These are phyloP conservation scores for Mormyrus lacerda DNA, from an alignment of 2,113 vertebrate species.

Conservation along the genomic window DNA sequence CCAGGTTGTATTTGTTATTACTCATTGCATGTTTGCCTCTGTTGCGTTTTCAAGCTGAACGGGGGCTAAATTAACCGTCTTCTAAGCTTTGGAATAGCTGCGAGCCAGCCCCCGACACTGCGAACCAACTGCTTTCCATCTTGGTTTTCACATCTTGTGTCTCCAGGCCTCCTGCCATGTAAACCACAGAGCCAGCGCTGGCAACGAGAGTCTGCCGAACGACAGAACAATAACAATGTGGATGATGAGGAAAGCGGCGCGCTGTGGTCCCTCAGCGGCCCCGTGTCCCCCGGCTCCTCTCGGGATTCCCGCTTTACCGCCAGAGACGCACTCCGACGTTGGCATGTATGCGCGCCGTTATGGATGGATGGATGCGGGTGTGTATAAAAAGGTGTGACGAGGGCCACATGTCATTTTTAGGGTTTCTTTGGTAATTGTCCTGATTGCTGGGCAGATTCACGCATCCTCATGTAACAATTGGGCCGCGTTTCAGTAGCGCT, in stretches of 20 bases:
- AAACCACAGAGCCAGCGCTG: neutral
- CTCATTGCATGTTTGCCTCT: conserved; percentile 11
- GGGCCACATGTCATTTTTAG: neutral
- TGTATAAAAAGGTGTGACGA: too few relatives aligned
- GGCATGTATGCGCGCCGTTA: neutral
- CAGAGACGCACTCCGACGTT: neutral
- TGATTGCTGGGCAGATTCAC: neutral
- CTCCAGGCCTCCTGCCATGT: neutral
- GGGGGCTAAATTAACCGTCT: conserved; percentile 12
- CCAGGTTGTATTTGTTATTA: neutral
- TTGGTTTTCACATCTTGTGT: neutral
- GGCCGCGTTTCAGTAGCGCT: neutral
- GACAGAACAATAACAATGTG: neutral
- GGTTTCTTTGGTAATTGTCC: neutral
- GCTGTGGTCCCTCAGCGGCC: neutral
- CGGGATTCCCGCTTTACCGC: neutral
- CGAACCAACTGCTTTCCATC: neutral
- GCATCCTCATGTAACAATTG: neutral
- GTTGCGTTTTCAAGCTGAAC: neutral
- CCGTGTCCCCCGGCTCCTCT: neutral
- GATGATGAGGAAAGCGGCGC: neutral
- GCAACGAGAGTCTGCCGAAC: neutral
- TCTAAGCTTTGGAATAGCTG: neutral
- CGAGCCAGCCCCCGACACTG: neutral
- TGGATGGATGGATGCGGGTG: neutral